These are phyloP conservation scores for Anolis sagrei DNA, from an alignment of 2,113 vertebrate genomes.

Conservation along the genomic window DNA sequence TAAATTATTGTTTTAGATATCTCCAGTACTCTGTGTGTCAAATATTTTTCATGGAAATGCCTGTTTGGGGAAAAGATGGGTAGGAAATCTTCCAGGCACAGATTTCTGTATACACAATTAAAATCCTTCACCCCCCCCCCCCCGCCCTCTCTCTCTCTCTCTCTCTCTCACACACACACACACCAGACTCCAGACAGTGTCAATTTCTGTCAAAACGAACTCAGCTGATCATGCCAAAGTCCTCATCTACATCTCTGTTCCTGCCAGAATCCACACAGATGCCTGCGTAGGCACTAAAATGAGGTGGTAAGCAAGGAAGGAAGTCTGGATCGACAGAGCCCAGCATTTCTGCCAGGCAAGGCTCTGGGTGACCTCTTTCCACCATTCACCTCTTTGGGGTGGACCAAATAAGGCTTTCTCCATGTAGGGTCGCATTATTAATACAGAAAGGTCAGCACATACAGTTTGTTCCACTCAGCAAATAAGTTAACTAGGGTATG, in stretches of 20 bases:
- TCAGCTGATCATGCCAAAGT: constrained; percentile 22
- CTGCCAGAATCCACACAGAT: neutral
- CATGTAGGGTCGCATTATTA: neutral
- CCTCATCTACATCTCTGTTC: constrained; percentile 8
- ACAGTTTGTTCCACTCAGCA: neutral
- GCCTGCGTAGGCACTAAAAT: constrained; percentile 10
- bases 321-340: neutral
- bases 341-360: too few species aligned
- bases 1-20: constrained; percentile 54
- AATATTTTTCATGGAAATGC: constrained; percentile 13
- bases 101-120: neutral
- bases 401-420: neutral
- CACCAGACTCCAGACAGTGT: constrained; percentile 25
- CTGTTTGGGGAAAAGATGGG: accelerated
- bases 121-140: too few species aligned
- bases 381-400: accelerated
- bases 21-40: neutral
- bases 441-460: neutral
- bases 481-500: neutral
- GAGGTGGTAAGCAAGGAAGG: neutral
- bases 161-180: neutral
- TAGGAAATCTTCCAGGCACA: constrained; percentile 9
- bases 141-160: too few species aligned
- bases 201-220: constrained; percentile 50
- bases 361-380: neutral